Conservation (phyloP, 2,888 invertebrate genomes). For the Cosmopolites sordidus region DNA sequence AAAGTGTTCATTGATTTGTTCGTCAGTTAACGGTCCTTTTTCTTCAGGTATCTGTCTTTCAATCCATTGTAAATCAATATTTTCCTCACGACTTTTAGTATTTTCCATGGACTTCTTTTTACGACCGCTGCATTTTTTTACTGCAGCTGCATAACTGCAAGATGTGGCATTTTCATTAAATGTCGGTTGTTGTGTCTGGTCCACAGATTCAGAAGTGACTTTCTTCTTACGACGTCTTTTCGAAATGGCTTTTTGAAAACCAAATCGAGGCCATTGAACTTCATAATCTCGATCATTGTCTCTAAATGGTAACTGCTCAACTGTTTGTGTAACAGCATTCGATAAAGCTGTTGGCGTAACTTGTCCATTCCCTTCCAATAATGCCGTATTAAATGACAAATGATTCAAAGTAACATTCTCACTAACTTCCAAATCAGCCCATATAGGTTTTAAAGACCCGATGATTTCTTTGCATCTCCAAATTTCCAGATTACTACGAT, state of each 20-base stretch:
- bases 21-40: neutral
- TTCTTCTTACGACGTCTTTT: conserved; percentile 9
- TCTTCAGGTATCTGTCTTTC: conserved; percentile 9
- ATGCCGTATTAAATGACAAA: no score
- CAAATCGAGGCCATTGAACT: conserved; percentile 4
- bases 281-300: conserved; percentile 3
- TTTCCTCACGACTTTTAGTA: neutral
- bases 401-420: neutral
- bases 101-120: neutral
- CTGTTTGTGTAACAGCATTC: neutral
- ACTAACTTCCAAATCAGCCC: conserved; percentile 1
- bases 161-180: neutral
- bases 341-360: neutral
- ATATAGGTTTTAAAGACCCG: conserved; percentile 7
- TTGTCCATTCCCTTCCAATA: neutral
- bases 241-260: conserved; percentile 4
- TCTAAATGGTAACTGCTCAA: neutral
- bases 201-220: neutral
- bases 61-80: conserved; percentile 9
- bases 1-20: conserved; percentile 11
- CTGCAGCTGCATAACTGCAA: conserved; percentile 3
- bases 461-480: conserved; percentile 15
- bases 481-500: neutral
- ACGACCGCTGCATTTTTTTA: neutral
- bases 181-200: neutral